Percentiles rank a stretch among this genome's conserved stretches.
Evolutionary conservation across 2,113 vertebrate species (phyloP).

Genomic region (Ameiurus melas): DNA sequence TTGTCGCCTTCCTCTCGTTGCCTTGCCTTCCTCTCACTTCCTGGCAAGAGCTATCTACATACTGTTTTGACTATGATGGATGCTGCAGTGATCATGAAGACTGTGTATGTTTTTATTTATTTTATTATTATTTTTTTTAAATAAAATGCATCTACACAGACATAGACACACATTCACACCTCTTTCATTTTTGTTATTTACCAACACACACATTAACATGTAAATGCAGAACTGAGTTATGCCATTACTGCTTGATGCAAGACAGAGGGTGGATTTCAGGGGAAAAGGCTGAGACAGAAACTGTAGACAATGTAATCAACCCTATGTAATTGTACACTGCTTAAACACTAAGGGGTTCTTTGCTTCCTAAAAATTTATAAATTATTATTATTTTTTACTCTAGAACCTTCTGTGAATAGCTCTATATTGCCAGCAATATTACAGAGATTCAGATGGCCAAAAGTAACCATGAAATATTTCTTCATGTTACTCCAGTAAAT

Average conservation of each 20-base stretch:
- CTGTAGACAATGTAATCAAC: neutral
- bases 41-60: neutral
- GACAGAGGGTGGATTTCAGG: neutral
- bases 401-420: neutral
- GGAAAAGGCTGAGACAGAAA: neutral
- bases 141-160: neutral
- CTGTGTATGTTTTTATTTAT: neutral
- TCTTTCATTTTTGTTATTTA: neutral
- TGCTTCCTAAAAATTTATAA: neutral
- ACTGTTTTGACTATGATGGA: constrained; percentile 31
- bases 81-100: neutral
- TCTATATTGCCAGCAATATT: neutral
- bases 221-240: neutral
- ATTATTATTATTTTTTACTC: neutral
- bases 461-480: neutral
- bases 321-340: neutral
- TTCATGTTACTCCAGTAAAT: neutral
- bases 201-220: neutral
- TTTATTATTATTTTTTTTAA: neutral
- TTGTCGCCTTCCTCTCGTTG: neutral
- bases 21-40: neutral
- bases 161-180: neutral
- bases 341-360: neutral
- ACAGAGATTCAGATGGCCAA: neutral
- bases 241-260: neutral